phyloP scores from a whole-genome alignment of 2,797 vertebrate species.

The Pyrrhura leucotis region DNA sequence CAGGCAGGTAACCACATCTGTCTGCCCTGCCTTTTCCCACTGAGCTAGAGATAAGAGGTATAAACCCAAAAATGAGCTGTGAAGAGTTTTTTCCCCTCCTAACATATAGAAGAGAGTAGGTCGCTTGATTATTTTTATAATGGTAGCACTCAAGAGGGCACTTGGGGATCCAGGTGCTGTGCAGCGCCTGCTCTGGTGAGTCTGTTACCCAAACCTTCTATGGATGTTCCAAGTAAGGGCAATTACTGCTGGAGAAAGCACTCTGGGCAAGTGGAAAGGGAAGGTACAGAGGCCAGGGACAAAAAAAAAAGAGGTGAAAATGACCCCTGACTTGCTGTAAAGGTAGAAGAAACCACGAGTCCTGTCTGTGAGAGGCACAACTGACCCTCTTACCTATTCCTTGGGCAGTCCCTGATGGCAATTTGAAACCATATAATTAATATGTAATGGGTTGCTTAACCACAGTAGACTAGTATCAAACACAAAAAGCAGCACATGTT shows the following conservation, averaged over 20 bases:
- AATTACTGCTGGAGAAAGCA: neutral
- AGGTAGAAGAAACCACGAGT: neutral
- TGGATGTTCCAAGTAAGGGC: neutral
- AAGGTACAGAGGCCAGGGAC: neutral
- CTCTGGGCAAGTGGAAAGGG: neutral
- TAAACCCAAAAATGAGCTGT: neutral
- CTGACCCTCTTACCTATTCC: neutral
- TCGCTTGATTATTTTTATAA: neutral
- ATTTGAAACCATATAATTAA: neutral
- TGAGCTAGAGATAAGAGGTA: neutral
- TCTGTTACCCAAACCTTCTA: neutral
- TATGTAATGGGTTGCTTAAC: neutral
- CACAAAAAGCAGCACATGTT: neutral
- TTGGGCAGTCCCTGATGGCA: neutral
- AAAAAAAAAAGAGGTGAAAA: neutral
- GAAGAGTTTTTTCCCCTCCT: neutral
- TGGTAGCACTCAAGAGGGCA: neutral
- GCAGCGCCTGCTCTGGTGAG: neutral
- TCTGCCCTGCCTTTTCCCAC: neutral
- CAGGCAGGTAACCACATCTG: neutral
- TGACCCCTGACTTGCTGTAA: neutral
- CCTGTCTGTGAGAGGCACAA: neutral
- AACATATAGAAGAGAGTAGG: neutral
- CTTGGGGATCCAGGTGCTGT: neutral
- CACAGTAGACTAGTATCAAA: neutral